Base-by-base conservation (phyloP, 2,113 vertebrate genomes). In the Alouatta palliata region DNA sequence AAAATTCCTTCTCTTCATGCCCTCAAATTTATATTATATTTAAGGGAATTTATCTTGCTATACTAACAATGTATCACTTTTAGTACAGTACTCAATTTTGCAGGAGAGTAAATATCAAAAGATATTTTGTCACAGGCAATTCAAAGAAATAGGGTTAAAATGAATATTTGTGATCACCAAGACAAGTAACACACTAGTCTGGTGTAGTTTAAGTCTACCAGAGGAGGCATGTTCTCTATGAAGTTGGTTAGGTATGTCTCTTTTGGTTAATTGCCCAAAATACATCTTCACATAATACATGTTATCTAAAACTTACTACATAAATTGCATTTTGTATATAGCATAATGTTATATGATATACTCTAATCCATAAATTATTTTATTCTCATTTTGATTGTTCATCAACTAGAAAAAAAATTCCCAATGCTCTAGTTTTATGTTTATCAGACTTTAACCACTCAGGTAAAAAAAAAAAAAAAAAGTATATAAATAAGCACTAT, bases 111-210 rank as follows among this genome's bases (percentile, higher is more conserved):
- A 89, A 35, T 81, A 90, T 12, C 2, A 84, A 83, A 79, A 87
- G 49, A 68, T 61, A 68, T 79, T 77, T 94, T 85, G 52, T 4
- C 13, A 70, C 0, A 71, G 19, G 17, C 8, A 73, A 91, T 54
- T 84, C 20, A 95, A 89, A 92, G 68, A 79, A 91, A 76, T 66
- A 82, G 84, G 86, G 37, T 40, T 91, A 58, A 92, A 77, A 81
- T 52, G 68, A 66, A 3, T 52, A 64, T 35, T 73, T 94, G 37
- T 75, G 1, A 80, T 61, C 35, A 75, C 23, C 6, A 61, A 73
- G 20, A 83, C 25, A 80, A 83, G 56, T n/a, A 49, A 16, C 35
- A n/a, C 91, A 49, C 8, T 56, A 54, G 76, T 10, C 30, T 27
- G 3, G 2, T 90, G 2, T n/a, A 45, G 7, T 43, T 35, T 45